A percentile compares a stretch with the other conserved stretches of the same genome.
Conservation (phyloP, 2,797 vertebrate genomes). For the Oreochromis mossambicus region DNA sequence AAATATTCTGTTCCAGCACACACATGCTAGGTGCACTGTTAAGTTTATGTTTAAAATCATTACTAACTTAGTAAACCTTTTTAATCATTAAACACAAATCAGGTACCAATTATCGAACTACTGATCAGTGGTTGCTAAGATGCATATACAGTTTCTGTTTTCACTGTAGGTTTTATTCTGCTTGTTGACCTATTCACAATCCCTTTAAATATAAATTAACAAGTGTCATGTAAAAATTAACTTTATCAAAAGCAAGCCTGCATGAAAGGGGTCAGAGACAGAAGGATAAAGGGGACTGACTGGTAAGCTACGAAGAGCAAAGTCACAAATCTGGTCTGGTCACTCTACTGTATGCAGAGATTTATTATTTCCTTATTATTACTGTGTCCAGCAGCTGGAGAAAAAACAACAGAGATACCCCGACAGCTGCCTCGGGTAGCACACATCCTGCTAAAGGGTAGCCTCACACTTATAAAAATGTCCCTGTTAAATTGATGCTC, state of each 20-base stretch:
- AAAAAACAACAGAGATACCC: not conserved
- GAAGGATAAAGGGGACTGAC: not conserved
- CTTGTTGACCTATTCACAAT: not conserved
- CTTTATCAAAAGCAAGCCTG: not conserved
- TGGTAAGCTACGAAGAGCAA: not conserved
- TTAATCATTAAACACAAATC: not conserved
- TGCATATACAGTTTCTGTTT: not conserved
- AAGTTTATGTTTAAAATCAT: not conserved
- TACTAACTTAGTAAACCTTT: not conserved
- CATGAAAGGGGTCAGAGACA: not conserved
- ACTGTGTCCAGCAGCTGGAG: not conserved
- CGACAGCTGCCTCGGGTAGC: not conserved
- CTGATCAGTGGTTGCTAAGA: not conserved
- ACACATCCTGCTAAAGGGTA: not conserved
- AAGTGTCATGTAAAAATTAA: not conserved
- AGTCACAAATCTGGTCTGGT: not conserved
- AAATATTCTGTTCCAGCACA: not conserved
- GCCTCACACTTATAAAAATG: not conserved
- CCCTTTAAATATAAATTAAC: not conserved
- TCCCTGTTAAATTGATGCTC: not conserved
- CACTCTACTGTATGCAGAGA: not conserved
- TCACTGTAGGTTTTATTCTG: not conserved
- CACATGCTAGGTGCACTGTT: accelerated
- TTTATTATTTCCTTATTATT: not conserved
- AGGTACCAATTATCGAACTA: not conserved